Conservation (phyloP, 2,888 invertebrate genomes). For the Lymantria monacha region DNA sequence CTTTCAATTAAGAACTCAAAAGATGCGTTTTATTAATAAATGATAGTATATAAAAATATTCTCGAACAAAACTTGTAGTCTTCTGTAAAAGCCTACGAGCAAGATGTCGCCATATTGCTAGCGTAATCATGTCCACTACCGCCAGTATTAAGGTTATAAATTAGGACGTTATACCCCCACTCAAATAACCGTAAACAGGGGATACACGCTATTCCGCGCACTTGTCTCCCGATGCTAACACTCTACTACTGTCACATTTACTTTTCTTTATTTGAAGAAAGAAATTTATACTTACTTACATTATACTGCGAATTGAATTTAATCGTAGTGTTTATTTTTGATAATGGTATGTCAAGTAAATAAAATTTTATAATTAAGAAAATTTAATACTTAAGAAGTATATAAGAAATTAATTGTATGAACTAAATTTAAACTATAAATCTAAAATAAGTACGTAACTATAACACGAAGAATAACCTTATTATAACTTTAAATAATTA, state of each 20-base stretch:
- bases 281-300: constrained; percentile 8
- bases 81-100: neutral
- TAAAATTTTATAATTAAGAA: no score
- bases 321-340: neutral
- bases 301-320: neutral
- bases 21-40: no score
- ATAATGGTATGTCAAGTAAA: no score
- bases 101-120: constrained; percentile 14
- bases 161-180: constrained; percentile 74
- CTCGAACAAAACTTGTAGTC: neutral
- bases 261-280: constrained; percentile 45
- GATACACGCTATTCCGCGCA: constrained; percentile 65
- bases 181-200: constrained; percentile 75
- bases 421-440: no score
- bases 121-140: constrained; percentile 52
- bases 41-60: neutral
- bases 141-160: constrained; percentile 78
- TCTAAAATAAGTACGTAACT: no score
- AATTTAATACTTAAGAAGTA: no score
- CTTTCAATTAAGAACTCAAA: no score
- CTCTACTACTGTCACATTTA: constrained; percentile 46
- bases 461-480: no score
- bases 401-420: no score
- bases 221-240: constrained; percentile 61
- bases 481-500: no score